Evolutionary conservation across 2,888 invertebrate species (phyloP), one percentile per base, ranked within the genome.

Genomic region (Onthophagus sagittarius): DNA sequence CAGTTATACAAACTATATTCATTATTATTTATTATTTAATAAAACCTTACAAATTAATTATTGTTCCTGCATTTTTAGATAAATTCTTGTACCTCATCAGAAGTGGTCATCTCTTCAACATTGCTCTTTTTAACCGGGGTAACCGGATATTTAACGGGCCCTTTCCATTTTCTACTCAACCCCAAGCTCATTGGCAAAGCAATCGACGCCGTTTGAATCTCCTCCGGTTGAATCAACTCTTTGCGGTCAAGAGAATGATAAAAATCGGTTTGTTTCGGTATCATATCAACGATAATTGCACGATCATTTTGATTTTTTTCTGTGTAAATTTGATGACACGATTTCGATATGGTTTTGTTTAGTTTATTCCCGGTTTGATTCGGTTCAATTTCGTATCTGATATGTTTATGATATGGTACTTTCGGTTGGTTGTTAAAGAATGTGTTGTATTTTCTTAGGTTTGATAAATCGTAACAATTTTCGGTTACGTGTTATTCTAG

Each of bases 1-100:
- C 53, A 64, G 71, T 33, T 23, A 67, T 62, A 71, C 71, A 62
- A 62, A 62, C 72, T 72, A 72, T 31, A 53, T 65, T 64, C 15
- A 53, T 23, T 23, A 23, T 63, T 15, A 70, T 53, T n/a, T 70
- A 70, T 39, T 39, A 31, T 33, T 70, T n/a, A n/a, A 33, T 33
- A 14, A 62, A 31, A 15, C 31, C 63, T 62, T 53, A 39, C 23
- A 72, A 70, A 62, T 32, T 39, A 63, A 71, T 75, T 72, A 23
- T 65, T 64, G 33, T 39, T 33, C 13, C 33, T 15, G 33, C 15
- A n/a, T 23, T 69, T 62, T 53, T 81, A 90, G 83, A 90, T 89
- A 87, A 90, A 90, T 84, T 90, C 89, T 84, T 90, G 90, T 82
- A 90, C 90, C 80, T 90, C 90, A 80, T 90, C 90, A 0, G 89